Percentiles rank a stretch among this genome's conserved stretches.
phyloP scores from a whole-genome alignment of 92 coral and sea anemone species.

The Scolanthus callimorphus region DNA sequence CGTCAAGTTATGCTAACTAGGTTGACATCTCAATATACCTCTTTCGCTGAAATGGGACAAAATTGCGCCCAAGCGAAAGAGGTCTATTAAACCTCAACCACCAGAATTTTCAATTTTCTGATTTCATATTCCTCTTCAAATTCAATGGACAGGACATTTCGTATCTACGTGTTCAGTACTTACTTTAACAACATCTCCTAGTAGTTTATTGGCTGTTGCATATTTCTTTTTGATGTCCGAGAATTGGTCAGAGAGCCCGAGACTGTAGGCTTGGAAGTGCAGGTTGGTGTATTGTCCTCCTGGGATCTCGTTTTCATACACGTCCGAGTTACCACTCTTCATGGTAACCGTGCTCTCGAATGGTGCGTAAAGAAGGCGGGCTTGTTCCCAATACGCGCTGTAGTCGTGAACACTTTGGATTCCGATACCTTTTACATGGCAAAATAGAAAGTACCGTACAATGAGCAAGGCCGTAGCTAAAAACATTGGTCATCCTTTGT shows the following conservation, averaged over 20 bases:
- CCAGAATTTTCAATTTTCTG: no score
- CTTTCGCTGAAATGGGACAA: no score
- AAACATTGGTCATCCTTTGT: no score
- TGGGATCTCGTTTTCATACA: constrained; percentile 97
- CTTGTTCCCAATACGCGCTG: constrained; percentile 99
- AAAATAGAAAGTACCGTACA: no score
- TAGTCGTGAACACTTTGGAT: constrained; percentile 83
- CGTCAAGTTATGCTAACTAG: no score
- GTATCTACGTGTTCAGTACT: background rate
- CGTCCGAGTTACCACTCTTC: constrained; percentile 98
- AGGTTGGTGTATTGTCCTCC: constrained; percentile 99
- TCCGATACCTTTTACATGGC: constrained; percentile 78
- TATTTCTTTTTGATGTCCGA: constrained; percentile 89
- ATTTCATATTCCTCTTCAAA: no score
- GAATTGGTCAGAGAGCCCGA: constrained; percentile 92
- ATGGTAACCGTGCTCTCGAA: constrained; percentile 96
- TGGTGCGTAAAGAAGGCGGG: constrained; percentile 89
- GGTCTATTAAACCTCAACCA: no score
- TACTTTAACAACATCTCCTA: constrained; percentile 94
- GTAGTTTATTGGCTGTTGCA: constrained; percentile 75
- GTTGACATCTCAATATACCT: no score
- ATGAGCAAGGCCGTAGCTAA: no score
- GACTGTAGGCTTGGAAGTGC: constrained; percentile 99
- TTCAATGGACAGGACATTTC: no score
- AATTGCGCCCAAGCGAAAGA: no score